phyloP scores from a whole-genome alignment of 2,113 vertebrate genomes.

The Megalops atlanticus region DNA sequence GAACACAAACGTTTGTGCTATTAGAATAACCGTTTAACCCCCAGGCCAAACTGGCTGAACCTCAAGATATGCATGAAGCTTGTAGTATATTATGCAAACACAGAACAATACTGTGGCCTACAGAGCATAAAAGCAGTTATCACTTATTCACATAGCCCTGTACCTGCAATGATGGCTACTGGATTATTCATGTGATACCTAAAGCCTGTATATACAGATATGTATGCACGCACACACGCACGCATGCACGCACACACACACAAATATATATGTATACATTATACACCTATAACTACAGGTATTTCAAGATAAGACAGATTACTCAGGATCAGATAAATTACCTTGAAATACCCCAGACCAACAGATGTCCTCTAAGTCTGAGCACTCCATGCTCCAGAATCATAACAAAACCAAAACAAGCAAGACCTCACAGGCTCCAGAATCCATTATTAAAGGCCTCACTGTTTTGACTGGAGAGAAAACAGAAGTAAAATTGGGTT shows the following conservation, averaged over 20 bases:
- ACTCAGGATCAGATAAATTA: not conserved
- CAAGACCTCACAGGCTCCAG: conserved; percentile 21
- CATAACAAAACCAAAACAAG: conserved; percentile 10
- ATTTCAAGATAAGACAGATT: too few relatives aligned
- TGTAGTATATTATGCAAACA: not conserved
- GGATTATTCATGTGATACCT: too few relatives aligned
- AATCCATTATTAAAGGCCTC: conserved; percentile 50
- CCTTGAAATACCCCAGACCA: not conserved
- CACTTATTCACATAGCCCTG: not conserved
- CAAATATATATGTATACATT: too few relatives aligned
- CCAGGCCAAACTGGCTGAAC: not conserved
- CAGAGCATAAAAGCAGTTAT: not conserved
- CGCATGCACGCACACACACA: not conserved
- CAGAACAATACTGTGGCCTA: not conserved
- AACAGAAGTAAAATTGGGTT: conserved; percentile 59
- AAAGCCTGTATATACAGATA: too few relatives aligned
- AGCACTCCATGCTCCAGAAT: conserved; percentile 6
- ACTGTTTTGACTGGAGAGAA: conserved; percentile 36
- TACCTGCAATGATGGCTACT: too few relatives aligned
- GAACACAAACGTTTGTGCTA: not conserved
- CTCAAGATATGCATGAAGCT: not conserved
- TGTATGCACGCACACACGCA: too few relatives aligned
- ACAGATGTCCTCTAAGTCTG: not conserved
- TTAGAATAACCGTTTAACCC: not conserved
- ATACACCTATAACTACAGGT: too few relatives aligned